Percentiles rank a stretch among this genome's conserved stretches.
These are phyloP conservation scores for Chaetodon trifascialis DNA, from an alignment of 2,113 vertebrate species.

Conservation along the genomic window DNA sequence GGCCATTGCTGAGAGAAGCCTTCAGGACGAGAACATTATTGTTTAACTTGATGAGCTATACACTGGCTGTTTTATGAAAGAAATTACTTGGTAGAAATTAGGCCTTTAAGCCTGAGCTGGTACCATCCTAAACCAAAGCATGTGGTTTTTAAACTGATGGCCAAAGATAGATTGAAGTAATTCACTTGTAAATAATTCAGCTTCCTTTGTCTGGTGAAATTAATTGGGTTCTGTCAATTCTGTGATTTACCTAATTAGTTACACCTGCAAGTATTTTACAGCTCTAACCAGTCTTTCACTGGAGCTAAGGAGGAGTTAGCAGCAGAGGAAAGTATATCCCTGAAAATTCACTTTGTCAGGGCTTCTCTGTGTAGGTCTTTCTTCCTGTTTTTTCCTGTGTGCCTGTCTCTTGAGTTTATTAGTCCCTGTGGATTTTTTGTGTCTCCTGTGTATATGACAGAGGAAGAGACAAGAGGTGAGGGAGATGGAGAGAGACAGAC, in stretches of 20 bases:
- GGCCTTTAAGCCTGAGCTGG: constrained; percentile 37
- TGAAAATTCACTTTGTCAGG: constrained; percentile 42
- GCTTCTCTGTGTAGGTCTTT: constrained; percentile 20
- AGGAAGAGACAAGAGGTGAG: constrained; percentile 36
- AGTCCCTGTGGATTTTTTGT: constrained; percentile 51
- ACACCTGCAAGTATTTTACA: constrained; percentile 62
- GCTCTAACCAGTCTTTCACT: constrained; percentile 46
- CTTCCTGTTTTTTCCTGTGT: constrained; percentile 20
- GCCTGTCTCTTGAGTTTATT: constrained; percentile 50
- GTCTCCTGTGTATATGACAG: constrained; percentile 36
- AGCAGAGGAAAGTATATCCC: constrained; percentile 22
- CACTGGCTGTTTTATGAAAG: constrained; percentile 38
- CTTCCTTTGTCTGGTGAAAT: constrained; percentile 60
- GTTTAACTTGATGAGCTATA: constrained; percentile 41
- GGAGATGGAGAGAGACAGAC: constrained; percentile 33
- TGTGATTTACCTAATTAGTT: constrained; percentile 69
- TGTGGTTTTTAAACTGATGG: constrained; percentile 48
- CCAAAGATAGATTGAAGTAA: constrained; percentile 54
- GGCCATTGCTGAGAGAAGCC: constrained; percentile 16
- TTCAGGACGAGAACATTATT: constrained; percentile 11
- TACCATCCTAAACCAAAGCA: constrained; percentile 21
- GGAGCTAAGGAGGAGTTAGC: constrained; percentile 23
- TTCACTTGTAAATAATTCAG: constrained; percentile 71
- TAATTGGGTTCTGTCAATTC: constrained; percentile 68
- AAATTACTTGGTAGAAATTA: constrained; percentile 32